Base-by-base conservation (phyloP, 2,888 invertebrate species). In the Pimpla rufipes region DNA sequence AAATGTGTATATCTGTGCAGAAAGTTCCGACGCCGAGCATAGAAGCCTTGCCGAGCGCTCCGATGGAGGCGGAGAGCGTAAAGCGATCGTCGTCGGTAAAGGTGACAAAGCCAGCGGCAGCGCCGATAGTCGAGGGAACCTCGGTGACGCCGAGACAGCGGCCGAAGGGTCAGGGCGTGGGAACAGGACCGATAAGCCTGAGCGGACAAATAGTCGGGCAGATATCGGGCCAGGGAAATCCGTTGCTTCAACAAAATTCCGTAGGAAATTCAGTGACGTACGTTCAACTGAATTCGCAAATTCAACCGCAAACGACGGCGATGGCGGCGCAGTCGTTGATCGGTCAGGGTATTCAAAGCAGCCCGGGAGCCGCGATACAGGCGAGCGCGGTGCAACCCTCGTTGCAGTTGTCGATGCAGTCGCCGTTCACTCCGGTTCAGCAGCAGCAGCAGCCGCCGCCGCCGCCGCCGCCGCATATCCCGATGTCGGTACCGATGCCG, bases 121-220 rank as follows among this genome's bases (percentile, higher is more conserved):
- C 93, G 11, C 92, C 94, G 1, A 87, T 94, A 3, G 94, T 95
- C 8, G 96, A 96, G 91, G 96, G 96, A 75, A 98, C 98, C 1
- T 97, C 97, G 86, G 97, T 98, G 29, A 96, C 96, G 71, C 97
- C 97, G 2, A 94, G 97, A 71, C 97, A 97, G 91, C 94, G 98
- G 87, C 98, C 98, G 10, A 97, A 97, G 92, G 96, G 96, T 42
- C 93, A 93, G 79, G 89, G 88, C 18, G 92, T 93, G 2, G 89
- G 90, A 13, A 90, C 92, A 10, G 93, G 93, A 18, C 93, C 93
- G 16, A 93, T 93, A 77, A 93, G 87, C 85, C 85, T 93, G 67
- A 90, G 92, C 67, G 93, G 93, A 2, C 93, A 93, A 74, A 93
- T 93, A 21, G 92, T 93, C n/a, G 89, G 90, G 57, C 93, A 93